Percentiles rank a stretch among this genome's conserved stretches.
Evolutionary conservation across 2,888 invertebrate species (phyloP).

Genomic region (Phasia obesa): DNA sequence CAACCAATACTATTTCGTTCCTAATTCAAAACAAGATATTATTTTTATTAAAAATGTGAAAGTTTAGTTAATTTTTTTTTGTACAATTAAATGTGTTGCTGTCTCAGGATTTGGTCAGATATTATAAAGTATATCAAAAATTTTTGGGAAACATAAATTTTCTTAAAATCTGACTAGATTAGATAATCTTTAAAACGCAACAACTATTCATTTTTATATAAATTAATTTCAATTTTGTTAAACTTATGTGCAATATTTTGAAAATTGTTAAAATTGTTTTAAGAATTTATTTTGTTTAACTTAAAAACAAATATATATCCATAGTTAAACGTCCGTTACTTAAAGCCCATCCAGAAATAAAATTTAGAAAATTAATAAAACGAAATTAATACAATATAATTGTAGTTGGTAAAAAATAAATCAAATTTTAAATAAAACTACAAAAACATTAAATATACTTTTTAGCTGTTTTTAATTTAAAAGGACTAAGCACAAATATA

Average conservation of each 20-base stretch:
- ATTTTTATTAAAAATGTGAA: too few species aligned
- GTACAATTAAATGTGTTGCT: too few species aligned
- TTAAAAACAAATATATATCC: constrained; percentile 43
- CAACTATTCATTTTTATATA: background rate
- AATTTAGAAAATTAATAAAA: constrained; percentile 62
- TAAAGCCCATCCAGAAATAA: constrained; percentile 77
- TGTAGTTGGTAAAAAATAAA: constrained; percentile 62
- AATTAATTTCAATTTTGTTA: background rate
- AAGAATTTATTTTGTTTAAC: background rate
- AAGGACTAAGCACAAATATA: background rate
- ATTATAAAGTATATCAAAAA: too few species aligned
- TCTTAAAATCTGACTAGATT: too few species aligned
- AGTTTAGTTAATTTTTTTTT: too few species aligned
- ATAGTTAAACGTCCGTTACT: constrained; percentile 77
- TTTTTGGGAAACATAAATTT: too few species aligned
- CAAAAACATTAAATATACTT: constrained; percentile 13
- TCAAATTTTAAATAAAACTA: constrained; percentile 37
- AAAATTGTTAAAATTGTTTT: constrained; percentile 36
- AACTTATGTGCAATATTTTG: constrained; percentile 6
- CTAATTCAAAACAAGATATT: too few species aligned
- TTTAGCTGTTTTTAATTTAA: background rate
- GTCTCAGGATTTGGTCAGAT: too few species aligned
- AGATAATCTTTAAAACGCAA: background rate
- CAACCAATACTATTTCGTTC: background rate
- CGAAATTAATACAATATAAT: constrained; percentile 69